These are phyloP conservation scores for Diorhabda elongata DNA, from an alignment of 1,140 invertebrate species.

Conservation along the genomic window DNA sequence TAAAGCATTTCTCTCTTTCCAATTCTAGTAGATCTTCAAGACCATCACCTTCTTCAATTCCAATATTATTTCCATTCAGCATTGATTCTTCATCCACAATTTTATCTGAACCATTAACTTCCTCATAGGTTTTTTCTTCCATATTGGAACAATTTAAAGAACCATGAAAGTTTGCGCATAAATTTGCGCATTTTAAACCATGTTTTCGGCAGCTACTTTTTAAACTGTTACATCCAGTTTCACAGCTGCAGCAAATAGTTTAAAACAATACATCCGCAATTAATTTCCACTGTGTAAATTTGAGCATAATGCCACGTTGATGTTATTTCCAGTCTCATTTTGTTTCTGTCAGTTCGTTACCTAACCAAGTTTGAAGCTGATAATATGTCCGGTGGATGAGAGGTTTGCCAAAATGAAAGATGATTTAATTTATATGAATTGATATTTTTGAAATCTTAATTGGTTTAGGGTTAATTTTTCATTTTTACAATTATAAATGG, in stretches of 20 bases:
- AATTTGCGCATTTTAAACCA: not conserved
- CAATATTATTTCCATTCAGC: slow-evolving; percentile 22
- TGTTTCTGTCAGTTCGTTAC: slow-evolving; percentile 17
- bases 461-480: slow-evolving; percentile 5
- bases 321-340: slow-evolving; percentile 8
- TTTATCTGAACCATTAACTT: too few species aligned
- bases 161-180: not conserved
- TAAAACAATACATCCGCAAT: slow-evolving; percentile 13
- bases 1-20: too few species aligned
- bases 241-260: slow-evolving; percentile 16
- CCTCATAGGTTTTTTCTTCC: too few species aligned
- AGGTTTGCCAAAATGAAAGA: not conserved
- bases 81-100: too few species aligned
- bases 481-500: slow-evolving; percentile 14
- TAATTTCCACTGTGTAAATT: slow-evolving; percentile 11
- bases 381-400: slow-evolving; percentile 17
- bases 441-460: slow-evolving; percentile 14
- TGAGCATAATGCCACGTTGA: slow-evolving; percentile 19
- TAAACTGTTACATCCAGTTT: slow-evolving; percentile 9
- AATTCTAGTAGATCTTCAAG: slow-evolving; percentile 19
- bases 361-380: slow-evolving; percentile 18
- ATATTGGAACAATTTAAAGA: not conserved
- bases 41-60: slow-evolving; percentile 20
- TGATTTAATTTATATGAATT: slow-evolving; percentile 14
- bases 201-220: slow-evolving; percentile 2